A percentile compares a stretch with the other conserved stretches of the same genome.
These are phyloP conservation scores for Scaptomyza pallida DNA, from an alignment of 1,140 invertebrate genomes.

Conservation along the genomic window DNA sequence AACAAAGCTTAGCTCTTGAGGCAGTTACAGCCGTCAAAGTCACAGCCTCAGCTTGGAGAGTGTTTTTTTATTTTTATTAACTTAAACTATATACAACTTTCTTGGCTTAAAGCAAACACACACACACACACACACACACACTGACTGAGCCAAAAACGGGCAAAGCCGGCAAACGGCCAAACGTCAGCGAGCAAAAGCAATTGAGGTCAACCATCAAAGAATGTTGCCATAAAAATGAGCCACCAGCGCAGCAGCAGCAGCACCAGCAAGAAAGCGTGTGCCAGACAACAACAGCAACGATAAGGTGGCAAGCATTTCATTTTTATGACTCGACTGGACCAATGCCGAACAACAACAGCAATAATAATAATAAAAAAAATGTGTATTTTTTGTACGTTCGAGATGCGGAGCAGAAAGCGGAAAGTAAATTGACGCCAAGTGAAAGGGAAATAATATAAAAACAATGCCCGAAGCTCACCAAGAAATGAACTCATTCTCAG, in stretches of 20 bases:
- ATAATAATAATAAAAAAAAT: slow-evolving; percentile 29
- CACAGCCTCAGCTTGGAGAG: slow-evolving; percentile 23
- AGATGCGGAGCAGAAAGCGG: slow-evolving; percentile 68
- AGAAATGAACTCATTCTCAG: slow-evolving; percentile 56
- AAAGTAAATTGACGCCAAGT: slow-evolving; percentile 81
- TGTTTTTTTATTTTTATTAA: slow-evolving; percentile 24
- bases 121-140: neutral
- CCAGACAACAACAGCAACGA: slow-evolving; percentile 43
- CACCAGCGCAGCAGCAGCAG: slow-evolving; percentile 43
- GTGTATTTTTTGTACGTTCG: slow-evolving; percentile 32
- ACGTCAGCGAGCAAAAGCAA: slow-evolving; percentile 78
- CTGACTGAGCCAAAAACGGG: slow-evolving; percentile 31
- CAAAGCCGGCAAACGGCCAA: slow-evolving; percentile 58
- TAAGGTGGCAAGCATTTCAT: slow-evolving; percentile 68
- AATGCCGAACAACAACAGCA: slow-evolving; percentile 40
- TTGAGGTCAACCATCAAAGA: slow-evolving; percentile 80
- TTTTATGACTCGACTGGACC: slow-evolving; percentile 71
- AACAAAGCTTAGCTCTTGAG: slow-evolving; percentile 53
- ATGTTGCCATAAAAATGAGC: slow-evolving; percentile 82
- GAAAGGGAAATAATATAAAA: slow-evolving; percentile 80
- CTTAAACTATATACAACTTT: slow-evolving; percentile 71
- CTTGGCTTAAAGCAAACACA: slow-evolving; percentile 47
- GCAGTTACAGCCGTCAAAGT: slow-evolving; percentile 19
- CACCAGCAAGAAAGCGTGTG: slow-evolving; percentile 75
- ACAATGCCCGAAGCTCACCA: slow-evolving; percentile 19